Conservation (phyloP, 2,888 invertebrate species). For the Hypercompe scribonia region DNA sequence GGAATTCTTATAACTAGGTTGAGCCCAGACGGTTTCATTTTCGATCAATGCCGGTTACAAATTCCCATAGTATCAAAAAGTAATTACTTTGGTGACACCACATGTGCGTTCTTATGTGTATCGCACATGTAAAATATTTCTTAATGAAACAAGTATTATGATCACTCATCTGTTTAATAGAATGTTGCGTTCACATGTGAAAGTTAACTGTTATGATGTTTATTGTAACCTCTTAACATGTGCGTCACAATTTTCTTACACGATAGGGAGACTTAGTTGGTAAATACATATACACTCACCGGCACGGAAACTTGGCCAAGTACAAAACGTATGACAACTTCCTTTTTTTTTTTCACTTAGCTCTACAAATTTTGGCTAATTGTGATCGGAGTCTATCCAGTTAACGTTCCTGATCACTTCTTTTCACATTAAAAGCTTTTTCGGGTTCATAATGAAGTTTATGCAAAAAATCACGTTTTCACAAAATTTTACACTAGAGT, state of each 20-base stretch:
- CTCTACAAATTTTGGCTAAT: no score
- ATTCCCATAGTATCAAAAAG: conserved; percentile 16
- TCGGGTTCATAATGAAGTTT: no score
- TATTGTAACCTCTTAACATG: background rate
- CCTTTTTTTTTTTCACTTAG: no score
- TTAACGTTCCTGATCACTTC: no score
- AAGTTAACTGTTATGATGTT: background rate
- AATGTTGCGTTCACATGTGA: conserved; percentile 4
- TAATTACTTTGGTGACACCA: conserved; percentile 27
- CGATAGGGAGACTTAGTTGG: background rate
- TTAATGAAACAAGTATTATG: conserved; percentile 2
- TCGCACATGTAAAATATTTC: conserved; percentile 37
- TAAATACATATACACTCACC: background rate
- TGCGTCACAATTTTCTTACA: background rate
- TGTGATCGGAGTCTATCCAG: no score
- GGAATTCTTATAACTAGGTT: background rate
- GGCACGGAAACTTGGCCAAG: no score
- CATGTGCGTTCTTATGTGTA: conserved; percentile 25
- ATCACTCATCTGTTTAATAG: conserved; percentile 12
- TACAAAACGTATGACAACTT: no score
- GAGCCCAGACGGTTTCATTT: background rate
- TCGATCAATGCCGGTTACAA: background rate
- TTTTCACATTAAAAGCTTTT: no score
- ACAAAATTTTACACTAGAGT: no score
- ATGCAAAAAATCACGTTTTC: no score